phyloP scores from a whole-genome alignment of 1,140 invertebrate species.

The Drosophila ercepeae region DNA sequence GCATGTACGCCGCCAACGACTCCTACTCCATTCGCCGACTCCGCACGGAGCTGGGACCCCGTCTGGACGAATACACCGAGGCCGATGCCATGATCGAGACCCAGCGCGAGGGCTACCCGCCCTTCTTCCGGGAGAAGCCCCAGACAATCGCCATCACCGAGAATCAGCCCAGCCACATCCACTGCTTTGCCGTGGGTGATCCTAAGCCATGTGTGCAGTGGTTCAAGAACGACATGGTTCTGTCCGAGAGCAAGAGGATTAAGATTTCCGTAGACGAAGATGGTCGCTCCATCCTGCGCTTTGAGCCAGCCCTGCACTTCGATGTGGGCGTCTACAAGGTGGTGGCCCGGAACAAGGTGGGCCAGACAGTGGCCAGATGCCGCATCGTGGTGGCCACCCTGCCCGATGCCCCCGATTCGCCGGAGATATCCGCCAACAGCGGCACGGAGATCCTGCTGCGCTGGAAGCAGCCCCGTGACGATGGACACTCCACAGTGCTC shows the following conservation, averaged over 20 bases:
- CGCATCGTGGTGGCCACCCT: conserved; percentile 89
- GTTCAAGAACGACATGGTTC: conserved; percentile 96
- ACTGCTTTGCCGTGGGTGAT: conserved; percentile 94
- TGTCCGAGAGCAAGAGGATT: conserved; percentile 91
- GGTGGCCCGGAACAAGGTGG: conserved; percentile 94
- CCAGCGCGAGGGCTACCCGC: conserved; percentile 90
- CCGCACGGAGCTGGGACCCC: conserved; percentile 91
- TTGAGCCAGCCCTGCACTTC: conserved; percentile 90
- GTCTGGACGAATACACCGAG: conserved; percentile 92
- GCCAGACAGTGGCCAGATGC: conserved; percentile 90
- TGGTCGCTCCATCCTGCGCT: conserved; percentile 90
- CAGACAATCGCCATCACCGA: conserved; percentile 91
- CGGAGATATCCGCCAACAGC: conserved; percentile 91
- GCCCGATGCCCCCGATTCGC: conserved; percentile 94
- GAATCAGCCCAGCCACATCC: conserved; percentile 90
- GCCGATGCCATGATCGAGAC: conserved; percentile 92
- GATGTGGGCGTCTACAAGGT: conserved; percentile 98
- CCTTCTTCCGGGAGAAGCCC: conserved; percentile 93
- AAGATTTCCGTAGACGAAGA: conserved; percentile 90
- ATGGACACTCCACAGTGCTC: conserved; percentile 92
- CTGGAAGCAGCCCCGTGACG: conserved; percentile 94
- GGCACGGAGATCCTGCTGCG: conserved; percentile 93
- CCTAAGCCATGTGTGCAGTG: conserved; percentile 96
- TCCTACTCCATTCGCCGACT: conserved; percentile 89
- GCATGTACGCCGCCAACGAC: conserved; percentile 89